Evolutionary conservation across 2,888 invertebrate species (phyloP).

Genomic region (Epirrhoe alternata): DNA sequence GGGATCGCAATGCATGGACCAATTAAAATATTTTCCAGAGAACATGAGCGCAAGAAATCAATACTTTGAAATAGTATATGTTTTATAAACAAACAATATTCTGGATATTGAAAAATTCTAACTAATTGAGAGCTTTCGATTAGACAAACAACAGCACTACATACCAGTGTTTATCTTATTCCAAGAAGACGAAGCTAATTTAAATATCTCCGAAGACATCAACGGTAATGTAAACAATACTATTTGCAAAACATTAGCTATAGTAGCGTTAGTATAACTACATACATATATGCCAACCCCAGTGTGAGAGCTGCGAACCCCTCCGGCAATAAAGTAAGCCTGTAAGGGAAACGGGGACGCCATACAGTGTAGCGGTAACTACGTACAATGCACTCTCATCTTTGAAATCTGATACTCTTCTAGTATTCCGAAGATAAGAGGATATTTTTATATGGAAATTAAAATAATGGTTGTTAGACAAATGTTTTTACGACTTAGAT

Average conservation of each 20-base stretch:
- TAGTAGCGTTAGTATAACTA: not conserved
- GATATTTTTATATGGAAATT: too few species aligned
- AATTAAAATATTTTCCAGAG: conserved; percentile 9
- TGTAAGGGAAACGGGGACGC: conserved; percentile 11
- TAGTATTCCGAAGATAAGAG: not conserved
- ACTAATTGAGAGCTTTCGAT: not conserved
- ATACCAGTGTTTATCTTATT: not conserved
- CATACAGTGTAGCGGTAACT: conserved; percentile 17
- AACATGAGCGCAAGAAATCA: conserved; percentile 7
- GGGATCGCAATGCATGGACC: conserved; percentile 12
- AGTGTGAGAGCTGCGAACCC: not conserved
- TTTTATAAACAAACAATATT: too few species aligned
- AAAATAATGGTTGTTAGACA: too few species aligned
- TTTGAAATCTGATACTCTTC: conserved; percentile 6
- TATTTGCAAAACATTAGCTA: conserved; percentile 1
- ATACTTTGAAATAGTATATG: conserved; percentile 18
- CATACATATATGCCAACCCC: conserved; percentile 8
- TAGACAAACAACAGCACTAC: not conserved
- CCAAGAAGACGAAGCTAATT: not conserved
- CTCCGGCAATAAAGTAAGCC: conserved; percentile 15
- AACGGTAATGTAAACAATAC: conserved; percentile 1
- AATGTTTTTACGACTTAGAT: too few species aligned
- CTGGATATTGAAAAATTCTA: too few species aligned
- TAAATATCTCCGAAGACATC: conserved; percentile 11
- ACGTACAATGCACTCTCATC: conserved; percentile 21